Evolutionary conservation across 2,113 vertebrate species (phyloP).

Genomic region (Prunella himalayana): DNA sequence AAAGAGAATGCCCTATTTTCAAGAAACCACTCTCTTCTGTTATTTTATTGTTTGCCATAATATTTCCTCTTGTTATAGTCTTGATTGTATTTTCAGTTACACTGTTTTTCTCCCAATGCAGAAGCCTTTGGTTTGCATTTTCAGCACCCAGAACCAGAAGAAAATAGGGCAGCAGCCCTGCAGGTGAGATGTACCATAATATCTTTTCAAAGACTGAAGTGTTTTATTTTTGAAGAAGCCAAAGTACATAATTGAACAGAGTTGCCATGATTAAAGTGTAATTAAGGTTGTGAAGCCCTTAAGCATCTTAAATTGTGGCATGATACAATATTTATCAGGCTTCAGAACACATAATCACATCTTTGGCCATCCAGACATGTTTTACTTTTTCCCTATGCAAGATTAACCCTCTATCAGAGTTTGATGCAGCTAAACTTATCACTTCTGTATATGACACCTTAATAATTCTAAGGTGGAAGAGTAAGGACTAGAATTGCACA

Average conservation of each 20-base stretch:
- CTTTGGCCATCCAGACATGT: neutral
- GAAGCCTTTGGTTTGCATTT: neutral
- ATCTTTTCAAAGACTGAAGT: neutral
- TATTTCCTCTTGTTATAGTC: neutral
- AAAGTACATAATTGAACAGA: slow-evolving; percentile 3
- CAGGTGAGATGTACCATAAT: neutral
- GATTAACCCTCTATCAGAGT: neutral
- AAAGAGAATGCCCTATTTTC: neutral
- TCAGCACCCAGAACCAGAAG: neutral
- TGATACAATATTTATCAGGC: slow-evolving; percentile 38
- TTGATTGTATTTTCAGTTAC: neutral
- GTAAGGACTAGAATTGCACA: neutral
- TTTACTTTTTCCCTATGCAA: neutral
- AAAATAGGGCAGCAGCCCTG: neutral
- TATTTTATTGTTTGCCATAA: neutral
- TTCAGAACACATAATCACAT: slow-evolving; percentile 33
- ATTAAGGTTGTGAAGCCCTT: slow-evolving; percentile 15
- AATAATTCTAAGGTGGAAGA: neutral
- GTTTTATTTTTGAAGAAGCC: neutral
- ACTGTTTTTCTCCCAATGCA: rapidly evolving
- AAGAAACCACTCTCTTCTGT: neutral
- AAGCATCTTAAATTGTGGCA: neutral
- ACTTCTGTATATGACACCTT: neutral
- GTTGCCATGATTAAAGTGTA: slow-evolving; percentile 21
- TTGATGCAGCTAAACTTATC: neutral